Conservation (phyloP, 2,888 invertebrate genomes). For the Galeruca laticollis region DNA sequence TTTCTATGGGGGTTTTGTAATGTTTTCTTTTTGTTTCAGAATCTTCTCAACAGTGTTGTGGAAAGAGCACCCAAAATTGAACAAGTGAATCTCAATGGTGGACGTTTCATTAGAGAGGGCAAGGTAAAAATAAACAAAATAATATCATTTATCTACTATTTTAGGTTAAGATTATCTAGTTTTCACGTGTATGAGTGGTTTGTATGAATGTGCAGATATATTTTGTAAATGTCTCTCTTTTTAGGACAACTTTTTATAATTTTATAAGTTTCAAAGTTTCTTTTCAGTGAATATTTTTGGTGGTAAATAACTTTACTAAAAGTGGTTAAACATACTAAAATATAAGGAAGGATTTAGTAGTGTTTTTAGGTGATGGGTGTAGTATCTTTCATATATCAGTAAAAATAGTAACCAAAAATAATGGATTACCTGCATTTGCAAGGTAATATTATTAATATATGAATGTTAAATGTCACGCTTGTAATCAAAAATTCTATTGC, state of each 20-base stretch:
- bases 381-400: slow-evolving; percentile 16
- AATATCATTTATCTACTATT: slow-evolving; percentile 7
- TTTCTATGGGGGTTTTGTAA: background rate
- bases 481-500: background rate
- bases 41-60: slow-evolving; percentile 90
- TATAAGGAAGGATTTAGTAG: slow-evolving; percentile 22
- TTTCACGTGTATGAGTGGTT: slow-evolving; percentile 51
- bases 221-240: slow-evolving; percentile 41
- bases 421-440: slow-evolving; percentile 19
- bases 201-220: slow-evolving; percentile 47
- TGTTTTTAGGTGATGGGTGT: slow-evolving; percentile 28
- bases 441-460: slow-evolving; percentile 24
- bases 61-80: slow-evolving; percentile 96
- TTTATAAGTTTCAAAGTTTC: slow-evolving; percentile 18
- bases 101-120: slow-evolving; percentile 95
- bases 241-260: slow-evolving; percentile 24
- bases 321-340: slow-evolving; percentile 23
- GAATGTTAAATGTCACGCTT: slow-evolving; percentile 16
- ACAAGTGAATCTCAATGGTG: slow-evolving; percentile 94
- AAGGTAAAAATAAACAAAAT: slow-evolving; percentile 80
- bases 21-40: slow-evolving; percentile 70
- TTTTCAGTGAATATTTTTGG: slow-evolving; percentile 35
- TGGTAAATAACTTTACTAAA: slow-evolving; percentile 38
- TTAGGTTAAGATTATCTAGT: slow-evolving; percentile 29
- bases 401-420: slow-evolving; percentile 24